A percentile compares a stretch with the other conserved stretches of the same genome.
Conservation (phyloP, 2,113 vertebrate genomes). For the Syngnathus floridae region DNA sequence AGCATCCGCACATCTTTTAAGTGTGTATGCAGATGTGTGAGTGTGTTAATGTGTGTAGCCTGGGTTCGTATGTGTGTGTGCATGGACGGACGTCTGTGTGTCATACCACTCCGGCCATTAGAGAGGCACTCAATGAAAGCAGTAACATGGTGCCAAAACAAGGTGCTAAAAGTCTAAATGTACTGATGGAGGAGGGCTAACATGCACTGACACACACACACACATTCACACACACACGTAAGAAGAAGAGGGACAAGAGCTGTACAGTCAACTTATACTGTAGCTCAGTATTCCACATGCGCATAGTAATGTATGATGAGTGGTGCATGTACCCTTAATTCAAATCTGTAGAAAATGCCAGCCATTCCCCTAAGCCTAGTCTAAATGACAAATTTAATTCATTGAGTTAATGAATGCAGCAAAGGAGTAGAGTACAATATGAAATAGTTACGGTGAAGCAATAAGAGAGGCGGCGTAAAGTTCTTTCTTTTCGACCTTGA, state of each 20-base stretch:
- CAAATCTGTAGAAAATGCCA: conserved; percentile 27
- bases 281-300: background rate
- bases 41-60: conserved; percentile 11
- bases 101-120: conserved; percentile 42
- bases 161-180: conserved; percentile 61
- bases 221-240: background rate
- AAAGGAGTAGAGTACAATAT: conserved; percentile 18
- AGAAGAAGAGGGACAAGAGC: conserved; percentile 52
- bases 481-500: conserved; percentile 34
- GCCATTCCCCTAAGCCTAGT: conserved; percentile 14
- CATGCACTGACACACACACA: too few species aligned
- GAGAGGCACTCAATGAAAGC: conserved; percentile 42
- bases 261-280: conserved; percentile 6
- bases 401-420: conserved; percentile 43
- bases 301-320: background rate
- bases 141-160: conserved; percentile 63
- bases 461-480: conserved; percentile 14
- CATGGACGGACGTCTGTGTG: conserved; percentile 1
- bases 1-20: conserved; percentile 48
- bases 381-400: conserved; percentile 30
- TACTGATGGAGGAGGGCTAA: conserved; percentile 43
- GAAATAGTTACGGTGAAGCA: conserved; percentile 25
- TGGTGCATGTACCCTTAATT: conserved; percentile 25
- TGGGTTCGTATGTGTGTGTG: background rate
- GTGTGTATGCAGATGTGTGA: conserved; percentile 32